Evolutionary conservation across 2,113 vertebrate species (phyloP), one percentile per base, ranked within the genome.

Genomic region (Sapajus apella): DNA sequence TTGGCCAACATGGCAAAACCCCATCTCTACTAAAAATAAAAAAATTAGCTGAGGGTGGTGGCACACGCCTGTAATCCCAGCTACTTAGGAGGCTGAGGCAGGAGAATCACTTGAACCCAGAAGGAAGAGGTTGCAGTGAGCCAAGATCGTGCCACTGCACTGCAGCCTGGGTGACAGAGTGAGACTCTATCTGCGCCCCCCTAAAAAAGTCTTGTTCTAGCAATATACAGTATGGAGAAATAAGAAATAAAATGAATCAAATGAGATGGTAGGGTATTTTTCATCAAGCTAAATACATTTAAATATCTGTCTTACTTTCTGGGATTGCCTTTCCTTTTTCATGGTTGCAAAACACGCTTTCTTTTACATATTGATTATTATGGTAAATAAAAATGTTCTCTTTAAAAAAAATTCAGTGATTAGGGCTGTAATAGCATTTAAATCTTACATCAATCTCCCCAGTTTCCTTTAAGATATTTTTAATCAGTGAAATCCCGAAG

Each of bases 401-500:
- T 66, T 86, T 14, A 64, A 64, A 64, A 64, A 64, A 64, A 52
- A 52, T 90, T 40, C 12, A 75, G 10, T 86, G 76, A 70, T 83
- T 72, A 37, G 64, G 45, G 25, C 10, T 87, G 30, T 88, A 89
- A 80, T 55, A 72, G 16, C 20, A 50, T 87, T 90, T 37, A 88
- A 96, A 93, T 84, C 32, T 37, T 87, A 6, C 1, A 79, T 87
- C 27, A 84, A 27, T 96, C 35, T 92, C 25, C 35, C 40, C 8
- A 68, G 35, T 94, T 91, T 90, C 87, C 80, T 93, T 80, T 80
- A 80, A 92, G 87, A 58, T 86, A 45, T 35, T 94, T 94, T 93
- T 92, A 66, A 35, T 61, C 37, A 76, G 23, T 35, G 73, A 96
- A 55, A 77, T 91, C 47, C 47, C 13, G 4, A 66, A 91, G 17